These are phyloP conservation scores for Diphyllodes magnificus DNA, from an alignment of 2,113 vertebrate genomes.

Conservation along the genomic window DNA sequence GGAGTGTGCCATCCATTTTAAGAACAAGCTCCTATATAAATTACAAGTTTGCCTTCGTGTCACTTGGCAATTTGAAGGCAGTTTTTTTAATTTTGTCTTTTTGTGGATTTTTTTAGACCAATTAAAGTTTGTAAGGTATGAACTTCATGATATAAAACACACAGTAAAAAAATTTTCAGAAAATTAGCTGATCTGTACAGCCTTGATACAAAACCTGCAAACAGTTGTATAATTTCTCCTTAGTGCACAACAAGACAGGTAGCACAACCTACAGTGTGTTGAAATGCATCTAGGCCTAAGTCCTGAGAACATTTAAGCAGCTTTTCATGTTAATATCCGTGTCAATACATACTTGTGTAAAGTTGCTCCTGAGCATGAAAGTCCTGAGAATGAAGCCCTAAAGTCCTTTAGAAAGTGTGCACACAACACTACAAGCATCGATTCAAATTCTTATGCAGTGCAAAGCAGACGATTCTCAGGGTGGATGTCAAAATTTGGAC, in stretches of 20 bases:
- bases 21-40: background rate
- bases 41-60: background rate
- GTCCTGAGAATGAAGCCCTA: background rate
- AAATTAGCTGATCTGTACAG: background rate
- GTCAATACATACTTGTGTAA: background rate
- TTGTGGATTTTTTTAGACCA: background rate
- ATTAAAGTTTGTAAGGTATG: background rate
- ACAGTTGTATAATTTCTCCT: background rate
- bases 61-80: background rate
- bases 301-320: background rate
- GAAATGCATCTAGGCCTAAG: background rate
- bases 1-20: background rate
- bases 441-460: background rate
- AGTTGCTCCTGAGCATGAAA: background rate
- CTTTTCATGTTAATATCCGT: background rate
- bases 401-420: background rate
- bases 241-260: background rate
- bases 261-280: background rate
- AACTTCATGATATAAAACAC: background rate
- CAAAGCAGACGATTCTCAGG: background rate
- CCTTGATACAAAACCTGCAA: background rate
- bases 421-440: background rate
- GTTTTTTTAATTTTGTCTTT: background rate
- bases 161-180: background rate
- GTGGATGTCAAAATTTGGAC: background rate